Base-by-base conservation (phyloP, 2,113 vertebrate genomes). In the Mesoclemmys tuberculata region DNA sequence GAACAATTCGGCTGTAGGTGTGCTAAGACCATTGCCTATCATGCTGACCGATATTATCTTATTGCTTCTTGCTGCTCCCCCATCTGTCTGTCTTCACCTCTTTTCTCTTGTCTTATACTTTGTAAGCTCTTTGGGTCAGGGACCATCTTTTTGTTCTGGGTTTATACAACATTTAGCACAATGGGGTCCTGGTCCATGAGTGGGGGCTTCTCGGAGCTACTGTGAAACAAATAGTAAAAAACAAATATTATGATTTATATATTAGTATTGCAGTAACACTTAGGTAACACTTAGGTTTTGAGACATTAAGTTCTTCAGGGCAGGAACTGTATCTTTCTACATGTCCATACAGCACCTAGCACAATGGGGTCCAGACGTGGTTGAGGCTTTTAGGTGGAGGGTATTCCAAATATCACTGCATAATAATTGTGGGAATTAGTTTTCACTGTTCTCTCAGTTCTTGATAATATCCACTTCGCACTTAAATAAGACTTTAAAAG, bases 11-110 rank as follows among this genome's bases (percentile, higher is more conserved):
- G 94, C 95, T 94, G 94, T 96, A 96, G 97, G 88, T 84, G 71
- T 90, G 93, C 90, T 90, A 82, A 35, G 92, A 29, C 91, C 96
- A 90, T 95, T 89, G 90, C 54, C 92, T 91, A 84, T 94, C 95
- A 94, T 51, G 93, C 93, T 94, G 94, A 86, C 93, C 96, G 90
- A 94, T 91, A 95, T 97, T 96, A 87, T 48, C 80, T 92, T 80
- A 2, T 35, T 90, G 91, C 31, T 35, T 44, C 88, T 92, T 94
- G 2, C 11, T 11, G 38, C 31, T 64, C 29, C 58, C 58, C 8
- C 14, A 68, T 68, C 61, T 21, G 18, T n/a, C 61, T 68, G 61
- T n/a, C 31, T 8, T 16, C 61, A n/a, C 18, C 61, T 68, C 8
- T n/a, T n/a, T 68, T 68, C 61, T 68, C 61, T 68, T 21, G 18